Evolutionary conservation across 2,113 vertebrate genomes (phyloP), one percentile per base, ranked within the genome.

Genomic region (Sus scrofa): DNA sequence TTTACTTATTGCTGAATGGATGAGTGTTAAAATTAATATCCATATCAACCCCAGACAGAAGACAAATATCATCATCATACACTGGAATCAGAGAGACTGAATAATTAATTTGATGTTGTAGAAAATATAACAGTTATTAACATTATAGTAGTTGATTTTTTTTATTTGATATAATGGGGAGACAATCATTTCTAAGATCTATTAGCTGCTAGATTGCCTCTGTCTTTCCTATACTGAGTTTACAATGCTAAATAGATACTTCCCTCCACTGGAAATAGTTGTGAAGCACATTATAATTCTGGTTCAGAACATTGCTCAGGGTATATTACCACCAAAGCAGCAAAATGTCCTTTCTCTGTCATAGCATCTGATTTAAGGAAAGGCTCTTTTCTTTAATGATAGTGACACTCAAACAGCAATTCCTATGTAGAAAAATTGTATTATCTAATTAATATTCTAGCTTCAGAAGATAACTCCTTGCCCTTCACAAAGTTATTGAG

Each of bases 381-480:
- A 90, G 7, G 14, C 4, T 50, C n/a, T 70, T 94, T 94, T 86
- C 16, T 67, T 94, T 84, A 81, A 54, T 54, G 52, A 24, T 65
- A 70, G 3, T 84, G 79, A 79, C 32, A 89, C 60, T 63, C 22
- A 73, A 1, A 52, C 0, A 83, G 32, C 18, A 65, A 70, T 97
- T 92, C 4, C 9, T 37, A 63, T 6, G 67, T 7, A 77, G 11
- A 30, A 93, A 86, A 74, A n/a, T 7, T 3, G 87, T 81, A 32
- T 37, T 32, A 71, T n/a, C 62, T 60, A 94, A 60, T 89, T 96
- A 92, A 86, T 95, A 83, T 74, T 32, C 26, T 56, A 54, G 11
- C 7, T 63, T 96, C 7, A 10, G 44, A 63, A 74, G 65, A 32
- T 5, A 56, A 60, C 92, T 13, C 22, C 20, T 67, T 74, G 7